Evolutionary conservation across 2,113 vertebrate species (phyloP).

Genomic region (Aptenodytes patagonicus): DNA sequence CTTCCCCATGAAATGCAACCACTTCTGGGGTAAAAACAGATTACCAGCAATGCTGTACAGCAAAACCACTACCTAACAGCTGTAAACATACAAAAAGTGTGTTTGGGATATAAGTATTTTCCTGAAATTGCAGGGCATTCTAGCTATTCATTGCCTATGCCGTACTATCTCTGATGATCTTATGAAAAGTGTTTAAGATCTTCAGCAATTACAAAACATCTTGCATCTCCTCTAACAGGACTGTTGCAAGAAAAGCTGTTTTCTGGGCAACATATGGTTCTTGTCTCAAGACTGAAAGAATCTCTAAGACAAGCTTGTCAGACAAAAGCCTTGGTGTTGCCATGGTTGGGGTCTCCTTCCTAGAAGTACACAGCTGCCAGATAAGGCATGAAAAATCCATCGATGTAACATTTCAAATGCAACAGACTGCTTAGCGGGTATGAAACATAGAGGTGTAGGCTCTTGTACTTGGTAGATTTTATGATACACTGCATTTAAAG

Average conservation of each 20-base stretch:
- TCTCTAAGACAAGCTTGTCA: not conserved
- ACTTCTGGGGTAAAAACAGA: not conserved
- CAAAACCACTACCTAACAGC: not conserved
- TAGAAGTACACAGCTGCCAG: not conserved
- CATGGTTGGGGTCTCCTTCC: not conserved
- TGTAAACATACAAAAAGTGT: not conserved
- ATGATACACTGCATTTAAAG: not conserved
- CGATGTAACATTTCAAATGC: not conserved
- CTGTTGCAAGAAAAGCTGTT: not conserved
- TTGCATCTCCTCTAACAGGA: not conserved
- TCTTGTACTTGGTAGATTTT: not conserved
- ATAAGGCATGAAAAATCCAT: not conserved
- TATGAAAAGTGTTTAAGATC: not conserved
- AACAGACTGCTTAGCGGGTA: not conserved
- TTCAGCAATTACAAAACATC: not conserved
- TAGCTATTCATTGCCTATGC: not conserved
- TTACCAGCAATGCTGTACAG: not conserved
- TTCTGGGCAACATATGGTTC: not conserved
- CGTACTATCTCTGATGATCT: not conserved
- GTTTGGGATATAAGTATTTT: not conserved
- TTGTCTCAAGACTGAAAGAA: not conserved
- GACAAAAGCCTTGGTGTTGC: not conserved
- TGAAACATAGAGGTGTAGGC: not conserved
- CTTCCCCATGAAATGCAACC: not conserved
- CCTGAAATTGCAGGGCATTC: not conserved